Evolutionary conservation across 2,113 vertebrate genomes (phyloP), one percentile per base, ranked within the genome.

Genomic region (Tetrax tetrax): DNA sequence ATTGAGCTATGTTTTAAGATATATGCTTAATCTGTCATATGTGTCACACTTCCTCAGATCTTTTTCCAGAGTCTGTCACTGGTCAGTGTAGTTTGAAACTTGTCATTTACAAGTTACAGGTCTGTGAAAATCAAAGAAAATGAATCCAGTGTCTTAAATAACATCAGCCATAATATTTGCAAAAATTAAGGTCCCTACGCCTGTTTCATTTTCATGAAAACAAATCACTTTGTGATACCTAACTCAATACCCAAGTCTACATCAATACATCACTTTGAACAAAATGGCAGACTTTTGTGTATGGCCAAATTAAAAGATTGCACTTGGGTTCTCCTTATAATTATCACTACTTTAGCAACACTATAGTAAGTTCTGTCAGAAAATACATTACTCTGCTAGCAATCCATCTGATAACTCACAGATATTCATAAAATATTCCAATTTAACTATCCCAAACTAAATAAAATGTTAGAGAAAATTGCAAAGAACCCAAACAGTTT

Each of bases 251-350:
- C 45, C 33, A 69, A 38, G 10, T 38, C 65, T 69, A 66, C 61
- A 66, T 61, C 63, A 47, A 14, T 14, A 91, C 50, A 70, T 51
- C 6, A 83, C 48, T 87, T 87, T 48, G 90, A 96, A 54, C 16
- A 89, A 95, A 90, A 97, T 81, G 74, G 90, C 54, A 95, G 79
- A 81, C 29, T 72, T 65, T 14, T 54, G 33, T 38, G 35, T 17
- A 90, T 61, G 21, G 82, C 28, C 93, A 90, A 74, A 91, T 82
- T 38, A 87, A 95, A 89, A 50, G n/a, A 43, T 12, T 50, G 3
- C 31, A 95, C 66, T 70, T 94, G 12, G 15, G 18, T 80, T 61
- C n/a, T 48, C 38, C 70, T 43, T 51, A 47, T 59, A 77, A 45
- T 28, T 75, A 84, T 91, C 74, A 65, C 51, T 79, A 71, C 83